A percentile compares a stretch with the other conserved stretches of the same genome.
Conservation (phyloP, 2,113 vertebrate genomes). For the Nycticryphes semicollaris region DNA sequence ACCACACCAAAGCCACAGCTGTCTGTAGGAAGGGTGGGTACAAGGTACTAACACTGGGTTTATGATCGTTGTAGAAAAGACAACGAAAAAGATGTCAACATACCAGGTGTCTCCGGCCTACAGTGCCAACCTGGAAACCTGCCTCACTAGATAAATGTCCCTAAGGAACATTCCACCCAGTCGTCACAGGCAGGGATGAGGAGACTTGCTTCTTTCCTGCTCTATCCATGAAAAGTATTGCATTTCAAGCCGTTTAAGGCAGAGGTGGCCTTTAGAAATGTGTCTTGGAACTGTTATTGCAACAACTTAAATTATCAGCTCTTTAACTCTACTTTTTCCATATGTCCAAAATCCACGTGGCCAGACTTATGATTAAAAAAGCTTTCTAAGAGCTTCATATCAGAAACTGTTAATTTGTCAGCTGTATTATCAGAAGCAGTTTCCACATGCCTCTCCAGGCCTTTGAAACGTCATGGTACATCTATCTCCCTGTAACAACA, state of each 20-base stretch:
- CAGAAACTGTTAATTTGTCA: conserved; percentile 10
- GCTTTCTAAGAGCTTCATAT: background rate
- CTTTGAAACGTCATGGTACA: background rate
- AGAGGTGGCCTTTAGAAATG: background rate
- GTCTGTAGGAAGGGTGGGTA: background rate
- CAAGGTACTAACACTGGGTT: background rate
- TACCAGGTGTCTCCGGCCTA: background rate
- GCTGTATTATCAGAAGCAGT: background rate
- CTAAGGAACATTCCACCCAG: background rate
- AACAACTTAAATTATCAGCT: background rate
- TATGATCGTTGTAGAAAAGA: background rate
- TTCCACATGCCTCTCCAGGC: background rate
- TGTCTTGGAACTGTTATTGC: background rate
- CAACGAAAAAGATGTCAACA: background rate
- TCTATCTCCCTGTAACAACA: background rate
- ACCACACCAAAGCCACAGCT: background rate
- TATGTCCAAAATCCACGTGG: background rate
- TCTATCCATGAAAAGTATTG: background rate
- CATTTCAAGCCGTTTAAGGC: background rate
- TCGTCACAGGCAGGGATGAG: background rate
- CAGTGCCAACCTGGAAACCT: background rate
- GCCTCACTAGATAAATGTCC: background rate
- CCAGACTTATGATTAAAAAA: background rate
- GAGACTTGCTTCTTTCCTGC: background rate
- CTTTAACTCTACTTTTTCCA: background rate